Conservation (phyloP, 2,888 invertebrate species). For the Carterocephalus palaemon region DNA sequence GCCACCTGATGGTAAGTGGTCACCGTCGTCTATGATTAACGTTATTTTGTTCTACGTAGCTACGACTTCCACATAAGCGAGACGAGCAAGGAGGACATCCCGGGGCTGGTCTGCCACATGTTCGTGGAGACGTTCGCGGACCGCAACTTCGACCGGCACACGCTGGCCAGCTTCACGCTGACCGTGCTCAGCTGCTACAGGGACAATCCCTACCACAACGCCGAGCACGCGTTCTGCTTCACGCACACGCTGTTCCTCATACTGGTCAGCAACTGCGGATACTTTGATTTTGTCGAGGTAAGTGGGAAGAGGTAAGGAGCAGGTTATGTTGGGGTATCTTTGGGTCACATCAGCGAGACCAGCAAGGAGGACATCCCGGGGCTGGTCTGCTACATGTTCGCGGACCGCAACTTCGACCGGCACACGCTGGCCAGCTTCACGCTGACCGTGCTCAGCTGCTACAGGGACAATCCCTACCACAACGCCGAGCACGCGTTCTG, state of each 20-base stretch:
- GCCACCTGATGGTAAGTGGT: too few relatives aligned
- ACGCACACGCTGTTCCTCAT: constrained; percentile 81
- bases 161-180: constrained; percentile 69
- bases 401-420: too few relatives aligned
- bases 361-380: too few relatives aligned
- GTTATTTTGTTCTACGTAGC: constrained; percentile 56
- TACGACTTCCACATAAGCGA: constrained; percentile 78
- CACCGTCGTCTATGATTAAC: too few relatives aligned
- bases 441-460: too few relatives aligned
- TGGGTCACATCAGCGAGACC: constrained; percentile 75
- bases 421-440: too few relatives aligned
- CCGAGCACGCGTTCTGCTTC: constrained; percentile 81
- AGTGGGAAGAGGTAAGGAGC: too few relatives aligned
- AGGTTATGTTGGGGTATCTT: too few relatives aligned
- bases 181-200: constrained; percentile 71
- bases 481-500: too few relatives aligned
- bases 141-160: constrained; percentile 51
- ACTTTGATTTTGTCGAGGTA: constrained; percentile 73
- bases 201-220: constrained; percentile 80
- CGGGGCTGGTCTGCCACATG: constrained; percentile 75
- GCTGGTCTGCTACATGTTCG: too few relatives aligned
- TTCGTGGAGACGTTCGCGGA: constrained; percentile 66
- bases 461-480: too few relatives aligned
- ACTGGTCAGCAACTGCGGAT: constrained; percentile 62
- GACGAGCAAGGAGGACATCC: constrained; percentile 69